Evolutionary conservation across 2,888 invertebrate genomes (phyloP), one percentile per base, ranked within the genome.

Genomic region (Cataglyphis altisquamis): DNA sequence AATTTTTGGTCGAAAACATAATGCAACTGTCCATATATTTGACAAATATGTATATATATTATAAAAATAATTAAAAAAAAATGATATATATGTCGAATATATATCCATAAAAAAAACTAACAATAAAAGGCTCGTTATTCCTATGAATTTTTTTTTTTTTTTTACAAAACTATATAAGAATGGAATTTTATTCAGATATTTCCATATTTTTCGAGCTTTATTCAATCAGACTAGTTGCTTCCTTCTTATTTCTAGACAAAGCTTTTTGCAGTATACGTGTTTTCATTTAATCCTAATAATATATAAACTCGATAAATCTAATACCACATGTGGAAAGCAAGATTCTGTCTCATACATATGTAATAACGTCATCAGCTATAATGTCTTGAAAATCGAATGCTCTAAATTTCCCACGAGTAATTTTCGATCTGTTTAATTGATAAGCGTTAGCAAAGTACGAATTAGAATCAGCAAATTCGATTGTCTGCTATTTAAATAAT

Each of bases 401-500:
- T 57, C 48, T 5, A 36, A 70, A 83, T 86, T 80, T 84, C 75
- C 74, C 86, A 68, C 41, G 84, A 75, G 78, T 70, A 62, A 83
- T 83, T 68, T 68, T 63, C 39, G 10, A n/a, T 15, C 15, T n/a
- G 29, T 21, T n/a, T 45, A 12, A 52, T 57, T 66, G 72, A 60
- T 45, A 48, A 67, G 57, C 5, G 1, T 55, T 55, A 21, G 39
- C 32, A 25, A 57, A 12, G 4, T 15, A 3, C n/a, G 25, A 25
- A 15, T 66, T 55, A 55, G 4, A 32, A 55, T 55, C 21, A 41
- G 29, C 9, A 21, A 41, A 74, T 18, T 48, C 3, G 21, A 45
- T 62, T 32, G 29, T 15, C n/a, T 15, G 12, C 15, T 29, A 29
- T 29, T 1, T 29, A 29, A 29, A 29, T 12, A 12, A 15, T 10